Conservation (phyloP, 2,113 vertebrate genomes). For the Toxotes jaculatrix region DNA sequence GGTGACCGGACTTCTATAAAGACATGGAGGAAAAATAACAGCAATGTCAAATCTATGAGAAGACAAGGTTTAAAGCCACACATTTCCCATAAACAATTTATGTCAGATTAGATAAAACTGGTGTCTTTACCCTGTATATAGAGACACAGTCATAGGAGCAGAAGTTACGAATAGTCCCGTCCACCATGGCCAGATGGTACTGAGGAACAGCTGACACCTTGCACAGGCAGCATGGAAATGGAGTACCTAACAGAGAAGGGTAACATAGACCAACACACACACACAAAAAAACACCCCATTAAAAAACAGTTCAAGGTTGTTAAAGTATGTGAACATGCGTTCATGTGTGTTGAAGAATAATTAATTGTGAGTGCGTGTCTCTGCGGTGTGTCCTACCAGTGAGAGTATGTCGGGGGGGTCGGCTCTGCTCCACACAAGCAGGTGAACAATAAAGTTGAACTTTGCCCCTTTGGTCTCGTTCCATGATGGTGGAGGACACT, state of each 20-base stretch:
- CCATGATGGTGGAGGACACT: slow-evolving; percentile 73
- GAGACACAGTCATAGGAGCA: slow-evolving; percentile 94
- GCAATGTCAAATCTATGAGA: not conserved
- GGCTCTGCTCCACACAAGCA: slow-evolving; percentile 70
- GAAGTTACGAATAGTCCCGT: slow-evolving; percentile 97
- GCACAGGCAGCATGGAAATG: slow-evolving; percentile 95
- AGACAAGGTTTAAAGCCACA: too few species aligned
- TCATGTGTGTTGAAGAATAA: not conserved
- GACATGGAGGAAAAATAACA: not conserved
- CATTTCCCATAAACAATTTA: not conserved
- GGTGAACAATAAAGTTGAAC: slow-evolving; percentile 77
- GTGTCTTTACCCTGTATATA: slow-evolving; percentile 88
- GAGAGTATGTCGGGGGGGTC: slow-evolving; percentile 66
- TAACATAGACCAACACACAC: not conserved
- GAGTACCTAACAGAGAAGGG: slow-evolving; percentile 83
- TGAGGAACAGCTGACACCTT: slow-evolving; percentile 92
- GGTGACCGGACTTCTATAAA: slow-evolving; percentile 60
- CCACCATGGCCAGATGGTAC: slow-evolving; percentile 97
- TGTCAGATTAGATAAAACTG: not conserved
- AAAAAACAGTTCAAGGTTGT: not conserved
- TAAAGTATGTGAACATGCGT: not conserved
- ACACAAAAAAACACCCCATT: too few species aligned
- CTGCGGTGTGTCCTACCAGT: slow-evolving; percentile 45
- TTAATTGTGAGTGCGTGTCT: not conserved
- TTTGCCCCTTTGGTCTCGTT: slow-evolving; percentile 76